A percentile compares a stretch with the other conserved stretches of the same genome.
phyloP scores from a whole-genome alignment of 2,888 invertebrate species.

The Syrista parreyssii region DNA sequence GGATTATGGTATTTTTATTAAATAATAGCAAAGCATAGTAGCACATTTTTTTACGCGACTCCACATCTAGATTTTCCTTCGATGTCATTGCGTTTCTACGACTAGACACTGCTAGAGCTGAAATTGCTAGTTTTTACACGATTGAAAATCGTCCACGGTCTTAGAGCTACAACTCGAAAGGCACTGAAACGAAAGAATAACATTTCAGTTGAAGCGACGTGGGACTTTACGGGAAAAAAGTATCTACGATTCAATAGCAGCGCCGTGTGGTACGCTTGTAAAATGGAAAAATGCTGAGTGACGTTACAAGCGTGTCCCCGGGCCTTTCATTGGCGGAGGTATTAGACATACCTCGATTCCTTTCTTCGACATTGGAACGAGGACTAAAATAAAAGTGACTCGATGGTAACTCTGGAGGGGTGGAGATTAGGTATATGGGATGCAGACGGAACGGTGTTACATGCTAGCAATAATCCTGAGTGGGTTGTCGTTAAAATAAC shows the following conservation, averaged over 20 bases:
- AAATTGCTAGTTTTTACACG: not conserved
- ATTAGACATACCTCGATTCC: slow-evolving; percentile 8
- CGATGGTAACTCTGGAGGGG: slow-evolving; percentile 19
- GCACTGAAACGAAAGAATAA: not conserved
- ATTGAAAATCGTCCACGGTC: not conserved
- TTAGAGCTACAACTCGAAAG: not conserved
- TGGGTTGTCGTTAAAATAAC: slow-evolving; percentile 37
- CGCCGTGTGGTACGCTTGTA: not conserved
- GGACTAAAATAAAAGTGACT: slow-evolving; percentile 16
- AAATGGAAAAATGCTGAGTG: not conserved
- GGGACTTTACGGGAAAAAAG: not conserved
- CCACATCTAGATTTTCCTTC: not conserved
- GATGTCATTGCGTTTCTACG: not conserved
- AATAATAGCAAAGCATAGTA: not conserved
- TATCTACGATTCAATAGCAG: not conserved
- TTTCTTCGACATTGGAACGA: slow-evolving; percentile 10
- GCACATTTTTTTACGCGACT: not conserved
- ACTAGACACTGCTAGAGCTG: not conserved
- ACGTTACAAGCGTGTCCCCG: not conserved
- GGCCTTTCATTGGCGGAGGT: not conserved
- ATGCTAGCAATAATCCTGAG: slow-evolving; percentile 37
- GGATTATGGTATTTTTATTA: not conserved
- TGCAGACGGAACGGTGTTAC: slow-evolving; percentile 13
- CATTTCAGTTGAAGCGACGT: not conserved
- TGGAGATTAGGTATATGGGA: not conserved